These are phyloP conservation scores for Gila orcuttii DNA, from an alignment of 2,113 vertebrate species.

Conservation along the genomic window DNA sequence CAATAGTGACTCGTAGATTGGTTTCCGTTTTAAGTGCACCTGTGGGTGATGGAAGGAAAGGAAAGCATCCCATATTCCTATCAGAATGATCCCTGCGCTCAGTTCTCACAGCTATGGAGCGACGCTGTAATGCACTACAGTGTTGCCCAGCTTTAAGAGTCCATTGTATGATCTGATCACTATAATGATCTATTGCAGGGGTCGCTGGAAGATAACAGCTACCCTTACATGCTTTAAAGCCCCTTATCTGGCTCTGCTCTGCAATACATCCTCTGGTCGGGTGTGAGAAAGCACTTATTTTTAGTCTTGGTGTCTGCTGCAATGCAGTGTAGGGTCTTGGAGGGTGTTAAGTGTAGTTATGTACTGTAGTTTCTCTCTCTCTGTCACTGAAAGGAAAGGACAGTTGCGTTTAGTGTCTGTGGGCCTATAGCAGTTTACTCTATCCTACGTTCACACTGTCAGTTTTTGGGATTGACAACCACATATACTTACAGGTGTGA, in stretches of 20 bases:
- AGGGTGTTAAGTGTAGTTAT: constrained; percentile 26
- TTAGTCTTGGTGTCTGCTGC: constrained; percentile 35
- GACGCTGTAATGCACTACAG: neutral
- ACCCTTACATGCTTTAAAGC: constrained; percentile 36
- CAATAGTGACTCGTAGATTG: neutral
- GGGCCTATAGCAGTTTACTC: neutral
- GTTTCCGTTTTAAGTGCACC: constrained; percentile 20
- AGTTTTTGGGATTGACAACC: too few species aligned
- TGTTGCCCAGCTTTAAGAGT: neutral
- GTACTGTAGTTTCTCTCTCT: constrained; percentile 5
- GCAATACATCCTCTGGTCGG: constrained; percentile 24
- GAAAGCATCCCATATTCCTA: neutral
- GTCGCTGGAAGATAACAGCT: constrained; percentile 30
- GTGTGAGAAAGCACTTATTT: constrained; percentile 39
- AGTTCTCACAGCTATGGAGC: neutral
- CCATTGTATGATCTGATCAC: constrained; percentile 16
- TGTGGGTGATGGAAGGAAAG: neutral
- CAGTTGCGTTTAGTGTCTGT: neutral
- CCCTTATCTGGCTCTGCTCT: constrained; percentile 36
- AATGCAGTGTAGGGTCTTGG: constrained; percentile 32
- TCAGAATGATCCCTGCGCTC: neutral
- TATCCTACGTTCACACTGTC: too few species aligned
- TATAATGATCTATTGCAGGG: constrained; percentile 39
- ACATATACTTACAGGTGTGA: too few species aligned
- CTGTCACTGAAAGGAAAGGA: neutral